These are phyloP conservation scores for Odontesthes bonariensis DNA, from an alignment of 2,113 vertebrate genomes.

Conservation along the genomic window DNA sequence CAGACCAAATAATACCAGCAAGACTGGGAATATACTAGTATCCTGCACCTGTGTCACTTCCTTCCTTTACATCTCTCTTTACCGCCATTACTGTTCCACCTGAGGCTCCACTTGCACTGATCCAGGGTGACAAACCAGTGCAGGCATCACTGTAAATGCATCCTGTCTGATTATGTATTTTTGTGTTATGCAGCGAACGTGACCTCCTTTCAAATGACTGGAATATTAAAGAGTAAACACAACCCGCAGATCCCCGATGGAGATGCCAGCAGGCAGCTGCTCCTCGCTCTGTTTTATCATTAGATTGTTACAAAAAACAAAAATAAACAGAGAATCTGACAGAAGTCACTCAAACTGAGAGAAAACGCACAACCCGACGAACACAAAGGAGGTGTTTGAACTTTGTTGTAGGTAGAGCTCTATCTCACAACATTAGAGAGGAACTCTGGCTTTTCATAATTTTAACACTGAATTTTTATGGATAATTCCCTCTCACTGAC, in stretches of 20 bases:
- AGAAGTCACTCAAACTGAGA: conserved; percentile 63
- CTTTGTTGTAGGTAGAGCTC: conserved; percentile 49
- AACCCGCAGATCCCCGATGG: conserved; percentile 60
- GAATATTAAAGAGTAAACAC: conserved; percentile 69
- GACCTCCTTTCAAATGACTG: conserved; percentile 74
- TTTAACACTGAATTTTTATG: conserved; percentile 47
- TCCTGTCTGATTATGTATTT: conserved; percentile 63
- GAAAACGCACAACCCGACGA: conserved; percentile 33
- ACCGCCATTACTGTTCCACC: conserved; percentile 45
- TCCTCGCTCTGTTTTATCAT: conserved; percentile 62
- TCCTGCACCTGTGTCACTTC: conserved; percentile 33
- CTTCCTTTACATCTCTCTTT: conserved; percentile 37
- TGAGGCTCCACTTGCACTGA: conserved; percentile 54
- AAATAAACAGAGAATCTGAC: conserved; percentile 73
- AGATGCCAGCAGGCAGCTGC: conserved; percentile 71
- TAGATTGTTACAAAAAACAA: conserved; percentile 37
- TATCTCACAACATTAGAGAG: conserved; percentile 49
- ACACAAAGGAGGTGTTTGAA: conserved; percentile 68
- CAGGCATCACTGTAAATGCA: conserved; percentile 59
- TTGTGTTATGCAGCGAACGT: conserved; percentile 46
- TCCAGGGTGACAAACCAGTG: conserved; percentile 49
- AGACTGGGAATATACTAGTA: conserved; percentile 18
- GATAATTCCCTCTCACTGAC: conserved; percentile 49
- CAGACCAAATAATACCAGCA: conserved; percentile 38
- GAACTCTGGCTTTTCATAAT: conserved; percentile 59